A percentile compares a stretch with the other conserved stretches of the same genome.
Evolutionary conservation across 2,113 vertebrate species (phyloP).

Genomic region (Terrapene triunguis): DNA sequence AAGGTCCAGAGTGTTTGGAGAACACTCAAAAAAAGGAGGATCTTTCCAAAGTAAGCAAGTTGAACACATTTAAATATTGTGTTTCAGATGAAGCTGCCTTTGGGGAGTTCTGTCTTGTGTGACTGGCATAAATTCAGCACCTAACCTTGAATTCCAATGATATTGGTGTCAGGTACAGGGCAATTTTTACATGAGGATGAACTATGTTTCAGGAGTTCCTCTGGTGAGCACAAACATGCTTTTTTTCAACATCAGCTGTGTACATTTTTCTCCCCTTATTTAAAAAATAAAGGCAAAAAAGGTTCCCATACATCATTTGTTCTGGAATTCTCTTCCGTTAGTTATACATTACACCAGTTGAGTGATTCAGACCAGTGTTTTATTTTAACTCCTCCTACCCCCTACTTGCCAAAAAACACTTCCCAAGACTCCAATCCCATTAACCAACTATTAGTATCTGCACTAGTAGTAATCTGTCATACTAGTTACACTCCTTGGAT

Average conservation of each 20-base stretch:
- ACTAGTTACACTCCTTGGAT: neutral
- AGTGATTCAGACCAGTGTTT: neutral
- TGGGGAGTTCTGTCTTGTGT: neutral
- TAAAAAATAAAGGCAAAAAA: neutral
- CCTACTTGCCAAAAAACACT: neutral
- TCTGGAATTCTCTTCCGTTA: neutral
- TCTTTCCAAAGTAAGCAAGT: neutral
- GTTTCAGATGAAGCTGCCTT: neutral
- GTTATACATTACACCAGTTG: neutral
- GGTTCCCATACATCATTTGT: neutral
- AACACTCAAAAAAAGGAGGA: accelerated
- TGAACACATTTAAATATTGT: neutral
- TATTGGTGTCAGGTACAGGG: neutral
- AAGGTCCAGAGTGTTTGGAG: neutral
- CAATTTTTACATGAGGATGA: neutral
- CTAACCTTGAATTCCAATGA: neutral
- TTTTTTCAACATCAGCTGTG: neutral
- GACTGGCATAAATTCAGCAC: neutral
- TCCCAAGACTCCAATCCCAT: neutral
- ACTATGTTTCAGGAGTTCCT: neutral
- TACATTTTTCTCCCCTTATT: neutral
- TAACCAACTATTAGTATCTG: neutral
- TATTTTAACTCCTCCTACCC: neutral
- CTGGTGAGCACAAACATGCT: accelerated
- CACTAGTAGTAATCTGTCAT: neutral